Evolutionary conservation across 1,140 invertebrate genomes (phyloP).

Genomic region (Ooceraea biroi): DNA sequence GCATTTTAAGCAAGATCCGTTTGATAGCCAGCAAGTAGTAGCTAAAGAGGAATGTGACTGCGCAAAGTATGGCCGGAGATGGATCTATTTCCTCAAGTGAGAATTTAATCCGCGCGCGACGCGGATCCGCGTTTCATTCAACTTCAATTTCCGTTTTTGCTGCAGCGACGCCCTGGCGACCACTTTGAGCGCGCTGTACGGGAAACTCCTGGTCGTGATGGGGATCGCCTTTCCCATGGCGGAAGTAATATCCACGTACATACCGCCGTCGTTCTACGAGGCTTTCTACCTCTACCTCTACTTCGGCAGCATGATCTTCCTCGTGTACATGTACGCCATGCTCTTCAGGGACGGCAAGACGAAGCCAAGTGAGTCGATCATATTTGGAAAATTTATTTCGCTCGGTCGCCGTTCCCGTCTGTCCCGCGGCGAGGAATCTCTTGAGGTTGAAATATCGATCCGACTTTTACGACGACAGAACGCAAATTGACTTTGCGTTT

Average conservation of each 20-base stretch:
- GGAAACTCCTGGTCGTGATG: conserved; percentile 97
- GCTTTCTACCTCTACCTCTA: conserved; percentile 96
- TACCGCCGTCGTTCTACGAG: conserved; percentile 96
- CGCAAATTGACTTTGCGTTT: not conserved
- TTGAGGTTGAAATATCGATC: conserved; percentile 8
- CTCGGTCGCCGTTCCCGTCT: not conserved
- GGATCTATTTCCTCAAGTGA: conserved; percentile 61
- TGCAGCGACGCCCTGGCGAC: conserved; percentile 93
- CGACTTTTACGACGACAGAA: not conserved
- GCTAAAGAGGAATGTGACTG: conserved; percentile 32
- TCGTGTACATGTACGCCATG: conserved; percentile 94
- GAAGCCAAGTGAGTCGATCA: conserved; percentile 80
- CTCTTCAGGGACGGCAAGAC: conserved; percentile 88
- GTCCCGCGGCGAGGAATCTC: not conserved
- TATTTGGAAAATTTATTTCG: not conserved
- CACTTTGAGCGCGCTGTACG: conserved; percentile 96
- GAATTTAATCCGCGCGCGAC: conserved; percentile 34
- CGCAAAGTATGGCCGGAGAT: conserved; percentile 60
- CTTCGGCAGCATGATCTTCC: conserved; percentile 95
- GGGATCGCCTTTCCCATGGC: conserved; percentile 97
- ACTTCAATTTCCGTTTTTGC: conserved; percentile 74
- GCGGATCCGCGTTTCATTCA: conserved; percentile 36
- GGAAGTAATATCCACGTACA: conserved; percentile 96
- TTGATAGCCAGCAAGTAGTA: conserved; percentile 15
- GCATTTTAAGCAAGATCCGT: conserved; percentile 12